These are phyloP conservation scores for Drosophila tristis DNA, from an alignment of 1,140 invertebrate species.

Conservation along the genomic window DNA sequence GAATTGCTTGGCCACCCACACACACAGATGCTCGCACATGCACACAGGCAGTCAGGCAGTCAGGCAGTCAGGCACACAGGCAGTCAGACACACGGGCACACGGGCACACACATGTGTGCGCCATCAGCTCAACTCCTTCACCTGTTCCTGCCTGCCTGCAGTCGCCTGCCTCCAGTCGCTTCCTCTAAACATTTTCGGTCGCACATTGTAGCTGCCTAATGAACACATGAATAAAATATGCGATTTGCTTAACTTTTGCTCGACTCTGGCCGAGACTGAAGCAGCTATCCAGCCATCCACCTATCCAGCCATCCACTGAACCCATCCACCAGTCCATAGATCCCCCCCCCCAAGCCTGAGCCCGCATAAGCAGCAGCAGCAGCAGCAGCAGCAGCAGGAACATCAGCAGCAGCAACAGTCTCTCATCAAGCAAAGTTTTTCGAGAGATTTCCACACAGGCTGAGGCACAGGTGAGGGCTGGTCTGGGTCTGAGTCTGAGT, in stretches of 20 bases:
- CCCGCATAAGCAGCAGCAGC: constrained; percentile 40
- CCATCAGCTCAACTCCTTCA: constrained; percentile 17
- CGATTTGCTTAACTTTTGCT: constrained; percentile 82
- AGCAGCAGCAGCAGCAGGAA: constrained; percentile 17
- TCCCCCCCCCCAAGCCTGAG: constrained; percentile 13
- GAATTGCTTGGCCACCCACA: constrained; percentile 39
- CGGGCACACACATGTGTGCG: neutral
- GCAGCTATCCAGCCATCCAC: neutral
- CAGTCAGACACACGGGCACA: neutral
- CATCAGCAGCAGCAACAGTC: constrained; percentile 39
- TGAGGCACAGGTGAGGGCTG: constrained; percentile 29
- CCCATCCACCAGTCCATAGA: neutral
- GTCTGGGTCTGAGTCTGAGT: neutral
- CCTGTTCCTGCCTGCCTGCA: constrained; percentile 13
- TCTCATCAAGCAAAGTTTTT: constrained; percentile 45
- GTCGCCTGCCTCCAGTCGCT: constrained; percentile 31
- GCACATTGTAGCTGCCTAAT: constrained; percentile 82
- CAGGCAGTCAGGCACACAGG: neutral
- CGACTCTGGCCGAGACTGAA: constrained; percentile 47
- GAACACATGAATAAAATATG: constrained; percentile 83
- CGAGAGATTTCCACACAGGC: constrained; percentile 35
- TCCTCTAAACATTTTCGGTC: constrained; percentile 82
- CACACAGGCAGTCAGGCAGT: neutral
- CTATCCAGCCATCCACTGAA: neutral
- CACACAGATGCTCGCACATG: neutral